These are phyloP conservation scores for Triplophysa dalaica DNA, from an alignment of 2,113 vertebrate species.

Conservation along the genomic window DNA sequence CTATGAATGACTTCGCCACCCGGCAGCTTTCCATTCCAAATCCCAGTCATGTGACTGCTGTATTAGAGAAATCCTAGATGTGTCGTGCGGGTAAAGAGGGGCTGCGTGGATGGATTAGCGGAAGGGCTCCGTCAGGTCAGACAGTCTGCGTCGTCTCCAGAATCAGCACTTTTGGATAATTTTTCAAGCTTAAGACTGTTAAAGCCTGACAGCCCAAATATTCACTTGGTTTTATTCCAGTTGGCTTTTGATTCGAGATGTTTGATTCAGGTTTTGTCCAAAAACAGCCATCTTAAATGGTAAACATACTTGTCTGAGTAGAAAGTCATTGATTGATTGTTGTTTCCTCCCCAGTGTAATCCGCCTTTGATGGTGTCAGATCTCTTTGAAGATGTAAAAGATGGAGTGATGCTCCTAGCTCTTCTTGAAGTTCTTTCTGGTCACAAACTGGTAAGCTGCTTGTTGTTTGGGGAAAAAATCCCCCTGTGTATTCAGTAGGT, in stretches of 20 bases:
- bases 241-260: not conserved
- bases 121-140: constrained; percentile 48
- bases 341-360: constrained; percentile 75
- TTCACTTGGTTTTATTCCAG: not conserved
- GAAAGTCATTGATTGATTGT: not conserved
- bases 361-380: constrained; percentile 89
- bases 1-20: constrained; percentile 46
- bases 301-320: not conserved
- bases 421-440: constrained; percentile 95
- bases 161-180: constrained; percentile 40
- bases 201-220: not conserved
- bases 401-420: constrained; percentile 91
- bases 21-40: constrained; percentile 39
- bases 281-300: too few relatives aligned
- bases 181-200: not conserved
- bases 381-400: constrained; percentile 98
- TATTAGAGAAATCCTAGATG: constrained; percentile 40
- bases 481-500: constrained; percentile 44
- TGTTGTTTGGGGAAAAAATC: not conserved
- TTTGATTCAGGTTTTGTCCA: not conserved
- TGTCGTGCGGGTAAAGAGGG: constrained; percentile 20
- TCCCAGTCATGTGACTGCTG: constrained; percentile 44
- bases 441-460: constrained; percentile 85
- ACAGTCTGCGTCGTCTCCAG: constrained; percentile 42
- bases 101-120: constrained; percentile 47